These are phyloP conservation scores for Aplysia californica DNA, from an alignment of 1,140 invertebrate genomes.

Conservation along the genomic window DNA sequence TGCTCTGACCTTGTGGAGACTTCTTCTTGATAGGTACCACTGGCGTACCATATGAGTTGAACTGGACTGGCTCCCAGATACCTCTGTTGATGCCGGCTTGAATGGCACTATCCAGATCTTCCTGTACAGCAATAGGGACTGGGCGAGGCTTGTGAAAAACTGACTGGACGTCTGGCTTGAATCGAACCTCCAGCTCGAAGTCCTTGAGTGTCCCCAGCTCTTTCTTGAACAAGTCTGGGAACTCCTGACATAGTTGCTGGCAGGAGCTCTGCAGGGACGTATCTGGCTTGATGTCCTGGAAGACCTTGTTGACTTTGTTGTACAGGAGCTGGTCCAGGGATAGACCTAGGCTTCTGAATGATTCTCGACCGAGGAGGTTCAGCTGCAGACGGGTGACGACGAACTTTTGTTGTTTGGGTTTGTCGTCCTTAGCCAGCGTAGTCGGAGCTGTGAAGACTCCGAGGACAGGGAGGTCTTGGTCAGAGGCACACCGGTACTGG, in stretches of 20 bases:
- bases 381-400: not conserved
- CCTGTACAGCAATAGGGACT: not conserved
- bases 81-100: not conserved
- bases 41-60: too few species aligned
- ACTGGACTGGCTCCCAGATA: too few species aligned
- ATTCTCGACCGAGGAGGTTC: not conserved
- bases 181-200: not conserved
- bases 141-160: too few species aligned
- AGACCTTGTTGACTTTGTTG: not conserved
- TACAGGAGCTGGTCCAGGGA: not conserved
- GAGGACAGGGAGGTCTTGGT: too few species aligned
- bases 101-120: not conserved
- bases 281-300: too few species aligned
- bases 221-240: too few species aligned
- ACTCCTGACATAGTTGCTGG: too few species aligned
- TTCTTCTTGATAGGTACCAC: not conserved
- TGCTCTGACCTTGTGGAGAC: not conserved
- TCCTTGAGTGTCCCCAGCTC: too few species aligned
- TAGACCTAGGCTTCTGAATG: not conserved
- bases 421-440: not conserved
- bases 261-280: too few species aligned
- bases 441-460: too few species aligned
- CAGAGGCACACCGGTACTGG: too few species aligned
- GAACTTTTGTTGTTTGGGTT: not conserved
- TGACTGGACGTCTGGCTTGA: not conserved